These are phyloP conservation scores for Magallana gigas DNA, from an alignment of 1,140 invertebrate species.

Conservation along the genomic window DNA sequence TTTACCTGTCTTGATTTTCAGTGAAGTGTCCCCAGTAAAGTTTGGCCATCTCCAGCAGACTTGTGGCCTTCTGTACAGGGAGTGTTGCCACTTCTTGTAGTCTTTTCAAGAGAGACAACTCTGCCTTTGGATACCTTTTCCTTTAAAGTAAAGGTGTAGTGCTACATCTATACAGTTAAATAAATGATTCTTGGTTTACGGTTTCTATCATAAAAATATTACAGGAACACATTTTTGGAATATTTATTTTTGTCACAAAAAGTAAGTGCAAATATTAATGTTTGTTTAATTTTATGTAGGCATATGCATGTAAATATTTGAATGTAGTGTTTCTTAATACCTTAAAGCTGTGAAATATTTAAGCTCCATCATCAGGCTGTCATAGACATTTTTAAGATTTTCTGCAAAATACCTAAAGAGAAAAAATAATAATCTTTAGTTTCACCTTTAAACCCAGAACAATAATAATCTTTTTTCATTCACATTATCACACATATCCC, in stretches of 20 bases:
- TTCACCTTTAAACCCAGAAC: background rate
- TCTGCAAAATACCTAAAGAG: background rate
- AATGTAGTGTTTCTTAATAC: background rate
- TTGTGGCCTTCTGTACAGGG: conserved; percentile 20
- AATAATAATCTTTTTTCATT: too few relatives aligned
- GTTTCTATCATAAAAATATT: too few relatives aligned
- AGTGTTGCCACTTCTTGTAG: background rate
- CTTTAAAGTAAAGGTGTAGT: background rate
- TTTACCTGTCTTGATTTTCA: background rate
- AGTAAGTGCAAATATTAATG: too few relatives aligned
- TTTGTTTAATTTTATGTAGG: too few relatives aligned
- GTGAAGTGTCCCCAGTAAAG: conserved; percentile 31
- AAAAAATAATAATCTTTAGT: background rate
- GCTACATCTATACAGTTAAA: too few relatives aligned
- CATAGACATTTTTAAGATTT: background rate
- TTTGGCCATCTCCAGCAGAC: conserved; percentile 36
- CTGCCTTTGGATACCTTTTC: conserved; percentile 38
- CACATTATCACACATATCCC: too few relatives aligned
- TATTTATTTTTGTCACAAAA: too few relatives aligned
- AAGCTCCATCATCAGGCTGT: background rate
- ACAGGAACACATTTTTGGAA: too few relatives aligned
- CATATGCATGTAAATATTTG: background rate
- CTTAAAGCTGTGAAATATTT: background rate
- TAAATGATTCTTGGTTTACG: too few relatives aligned
- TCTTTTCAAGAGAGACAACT: conserved; percentile 36